Evolutionary conservation across 2,113 vertebrate species (phyloP).

Genomic region (Alligator sinensis): DNA sequence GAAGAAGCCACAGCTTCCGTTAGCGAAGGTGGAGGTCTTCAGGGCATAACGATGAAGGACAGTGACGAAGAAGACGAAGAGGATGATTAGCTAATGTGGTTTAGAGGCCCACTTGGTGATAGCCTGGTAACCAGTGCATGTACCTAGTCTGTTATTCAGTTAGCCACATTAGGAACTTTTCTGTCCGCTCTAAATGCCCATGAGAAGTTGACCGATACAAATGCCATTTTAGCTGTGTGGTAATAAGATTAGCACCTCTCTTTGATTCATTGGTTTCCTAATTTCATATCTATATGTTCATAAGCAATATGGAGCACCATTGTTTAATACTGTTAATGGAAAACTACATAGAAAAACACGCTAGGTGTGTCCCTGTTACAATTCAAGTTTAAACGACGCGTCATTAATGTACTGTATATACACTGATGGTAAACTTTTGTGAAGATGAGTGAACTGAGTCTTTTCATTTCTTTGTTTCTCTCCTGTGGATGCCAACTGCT

Average conservation of each 20-base stretch:
- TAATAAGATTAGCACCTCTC: slow-evolving; percentile 93
- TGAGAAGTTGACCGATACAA: slow-evolving; percentile 92
- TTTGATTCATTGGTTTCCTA: slow-evolving; percentile 89
- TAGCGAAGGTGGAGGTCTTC: slow-evolving; percentile 94
- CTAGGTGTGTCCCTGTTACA: slow-evolving; percentile 92
- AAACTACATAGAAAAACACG: slow-evolving; percentile 87
- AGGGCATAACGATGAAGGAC: slow-evolving; percentile 98
- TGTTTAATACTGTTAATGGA: slow-evolving; percentile 94
- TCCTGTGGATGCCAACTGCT: slow-evolving; percentile 94
- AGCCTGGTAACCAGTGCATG: slow-evolving; percentile 96
- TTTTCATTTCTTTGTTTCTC: slow-evolving; percentile 89
- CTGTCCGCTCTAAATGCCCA: slow-evolving; percentile 94
- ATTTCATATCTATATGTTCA: slow-evolving; percentile 96
- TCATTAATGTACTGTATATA: slow-evolving; percentile 93
- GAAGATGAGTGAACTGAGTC: slow-evolving; percentile 87
- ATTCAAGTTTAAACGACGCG: slow-evolving; percentile 93
- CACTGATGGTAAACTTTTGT: slow-evolving; percentile 92
- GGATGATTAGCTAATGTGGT: slow-evolving; percentile 84
- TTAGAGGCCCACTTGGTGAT: slow-evolving; percentile 78
- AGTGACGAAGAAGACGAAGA: slow-evolving; percentile 98
- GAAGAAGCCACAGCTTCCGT: slow-evolving; percentile 96
- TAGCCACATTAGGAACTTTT: slow-evolving; percentile 97
- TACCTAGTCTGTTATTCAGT: slow-evolving; percentile 93
- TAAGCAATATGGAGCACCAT: slow-evolving; percentile 99
- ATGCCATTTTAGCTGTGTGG: slow-evolving; percentile 96